Evolutionary conservation across 2,113 vertebrate species (phyloP).

Genomic region (Rhea pennata): DNA sequence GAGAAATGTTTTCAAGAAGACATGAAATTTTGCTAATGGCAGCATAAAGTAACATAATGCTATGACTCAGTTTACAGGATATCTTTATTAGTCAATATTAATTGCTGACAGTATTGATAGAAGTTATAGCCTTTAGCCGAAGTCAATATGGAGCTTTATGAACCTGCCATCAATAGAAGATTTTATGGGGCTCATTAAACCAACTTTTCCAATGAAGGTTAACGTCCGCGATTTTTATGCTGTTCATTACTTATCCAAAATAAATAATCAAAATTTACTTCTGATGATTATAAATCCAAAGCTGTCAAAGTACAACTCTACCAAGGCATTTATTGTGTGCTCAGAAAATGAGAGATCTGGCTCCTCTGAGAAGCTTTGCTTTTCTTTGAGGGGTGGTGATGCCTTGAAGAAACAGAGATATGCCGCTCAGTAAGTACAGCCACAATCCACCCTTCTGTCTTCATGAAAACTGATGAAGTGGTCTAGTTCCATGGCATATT

Average conservation of each 20-base stretch:
- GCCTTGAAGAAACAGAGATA: neutral
- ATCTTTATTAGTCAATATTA: constrained; percentile 72
- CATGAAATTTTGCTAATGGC: constrained; percentile 29
- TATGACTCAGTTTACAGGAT: constrained; percentile 54
- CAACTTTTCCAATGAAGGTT: constrained; percentile 72
- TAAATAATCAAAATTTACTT: constrained; percentile 76
- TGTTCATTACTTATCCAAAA: constrained; percentile 75
- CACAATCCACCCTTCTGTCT: neutral
- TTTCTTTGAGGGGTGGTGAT: neutral
- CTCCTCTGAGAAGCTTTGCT: neutral
- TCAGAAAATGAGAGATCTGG: neutral
- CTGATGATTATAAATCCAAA: constrained; percentile 23
- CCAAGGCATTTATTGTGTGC: neutral
- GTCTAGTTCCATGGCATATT: neutral
- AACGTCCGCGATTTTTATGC: constrained; percentile 73
- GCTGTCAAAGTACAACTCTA: neutral
- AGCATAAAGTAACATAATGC: constrained; percentile 37
- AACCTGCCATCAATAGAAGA: constrained; percentile 74
- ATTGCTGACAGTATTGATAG: constrained; percentile 78
- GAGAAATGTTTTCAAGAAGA: constrained; percentile 18
- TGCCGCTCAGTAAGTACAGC: neutral
- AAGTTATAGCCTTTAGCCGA: constrained; percentile 69
- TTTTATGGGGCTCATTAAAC: constrained; percentile 78
- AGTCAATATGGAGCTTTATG: constrained; percentile 68
- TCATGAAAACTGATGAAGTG: neutral